Evolutionary conservation across 2,888 invertebrate genomes (phyloP), one percentile per base, ranked within the genome.

Genomic region (Hypselothyrea guttata): DNA sequence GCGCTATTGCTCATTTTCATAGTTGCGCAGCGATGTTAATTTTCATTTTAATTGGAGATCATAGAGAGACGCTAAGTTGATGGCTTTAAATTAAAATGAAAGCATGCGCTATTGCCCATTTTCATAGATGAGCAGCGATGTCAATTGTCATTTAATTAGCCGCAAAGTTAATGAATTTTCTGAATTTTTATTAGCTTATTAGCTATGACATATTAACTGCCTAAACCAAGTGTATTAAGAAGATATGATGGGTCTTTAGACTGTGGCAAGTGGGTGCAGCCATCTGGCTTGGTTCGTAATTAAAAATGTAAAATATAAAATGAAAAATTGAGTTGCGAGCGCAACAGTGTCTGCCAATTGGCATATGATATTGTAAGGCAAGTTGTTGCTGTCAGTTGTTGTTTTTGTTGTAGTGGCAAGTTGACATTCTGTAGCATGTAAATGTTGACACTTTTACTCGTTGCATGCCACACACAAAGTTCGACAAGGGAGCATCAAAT

Each of bases 381-480:
- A 46, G 51, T 33, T 46, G 52, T 47, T 46, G 59, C 56, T 87
- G 88, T 89, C 89, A 86, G 77, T 67, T 64, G 22, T 22, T 22
- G 22, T 5, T n/a, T n/a, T n/a, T n/a, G n/a, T n/a, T n/a, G n/a
- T 4, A 22, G 22, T 22, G 22, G 22, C 56, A 44, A 70, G 47
- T 72, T 89, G 89, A 89, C 89, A 88, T 84, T 81, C 22, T 88
- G 61, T 76, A 88, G 87, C 87, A 88, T 88, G 89, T 88, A 87
- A 88, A 85, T 84, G 88, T 88, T 88, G 89, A 89, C 89, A 89
- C 89, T 88, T 89, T 85, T 70, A 70, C 70, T 69, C 72, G 56
- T 53, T 61, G 16, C 35, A 18, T 62, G 70, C 70, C 70, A 70
- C 70, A 70, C 73, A 72, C 69, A 67, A 56, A 44, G 69, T 44